Base-by-base conservation (phyloP, 2,888 invertebrate genomes). In the Scaptomyza parva region DNA sequence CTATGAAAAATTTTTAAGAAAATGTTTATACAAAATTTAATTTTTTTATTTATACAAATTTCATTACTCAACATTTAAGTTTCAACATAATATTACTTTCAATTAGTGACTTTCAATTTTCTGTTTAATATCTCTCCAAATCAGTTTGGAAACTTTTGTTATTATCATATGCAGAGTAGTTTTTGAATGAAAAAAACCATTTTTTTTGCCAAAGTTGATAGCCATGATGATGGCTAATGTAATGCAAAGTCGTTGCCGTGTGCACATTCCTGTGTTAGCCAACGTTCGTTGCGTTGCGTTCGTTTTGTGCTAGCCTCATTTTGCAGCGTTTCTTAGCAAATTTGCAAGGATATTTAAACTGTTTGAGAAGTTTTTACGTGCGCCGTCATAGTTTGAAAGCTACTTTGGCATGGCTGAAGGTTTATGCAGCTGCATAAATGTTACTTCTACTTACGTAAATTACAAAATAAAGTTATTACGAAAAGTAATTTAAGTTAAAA, bases 401-500 rank as follows among this genome's bases (percentile, higher is more conserved):
- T 84, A 83, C 79, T 83, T 82, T 76, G 62, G 59, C 58, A 61
- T 76, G 67, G 76, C 65, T 76, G 73, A 68, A 73, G 78, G 80
- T 83, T 76, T 64, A 71, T 83, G 82, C 82, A 78, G 82, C 84
- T 84, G 85, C 82, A 83, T 84, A 83, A 83, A 83, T 83, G 82
- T 83, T 83, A 83, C 82, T 83, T 83, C 82, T 83, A 83, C 82
- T 83, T 83, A 83, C 82, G 82, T 83, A 83, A 83, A 83, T 83
- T 83, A 84, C 82, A 84, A 83, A 83, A 83, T 83, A 84, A 83
- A 83, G 84, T 83, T 83, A 84, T 83, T 83, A 84, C 75, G 76
- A 83, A 83, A 83, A 84, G 84, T 84, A 84, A 83, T 84, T 83
- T 83, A 84, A 83, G 84, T 82, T 83, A 84, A 83, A 83, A 84